phyloP scores from a whole-genome alignment of 2,113 vertebrate genomes.

The Parus major region DNA sequence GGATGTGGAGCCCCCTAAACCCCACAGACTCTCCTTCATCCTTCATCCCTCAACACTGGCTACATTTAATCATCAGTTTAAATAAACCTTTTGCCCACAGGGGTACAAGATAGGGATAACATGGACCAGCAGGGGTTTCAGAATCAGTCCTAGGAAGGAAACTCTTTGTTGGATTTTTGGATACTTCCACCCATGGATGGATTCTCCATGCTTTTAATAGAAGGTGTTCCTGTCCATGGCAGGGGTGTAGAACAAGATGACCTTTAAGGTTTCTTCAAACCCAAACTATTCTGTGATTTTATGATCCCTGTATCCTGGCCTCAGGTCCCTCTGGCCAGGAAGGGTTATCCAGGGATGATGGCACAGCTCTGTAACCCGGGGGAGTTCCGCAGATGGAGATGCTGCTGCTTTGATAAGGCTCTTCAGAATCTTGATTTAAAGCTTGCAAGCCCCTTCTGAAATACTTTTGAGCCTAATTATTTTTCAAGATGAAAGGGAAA shows the following conservation, averaged over 20 bases:
- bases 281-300: background rate
- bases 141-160: background rate
- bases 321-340: background rate
- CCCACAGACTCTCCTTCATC: background rate
- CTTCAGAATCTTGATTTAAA: slow-evolving; percentile 9
- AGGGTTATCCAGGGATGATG: background rate
- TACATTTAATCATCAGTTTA: background rate
- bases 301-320: background rate
- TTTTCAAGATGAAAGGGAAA: slow-evolving; percentile 2
- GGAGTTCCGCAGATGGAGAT: background rate
- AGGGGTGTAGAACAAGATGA: background rate
- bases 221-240: background rate
- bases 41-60: background rate
- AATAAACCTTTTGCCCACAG: background rate
- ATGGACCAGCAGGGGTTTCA: background rate
- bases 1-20: background rate
- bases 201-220: background rate
- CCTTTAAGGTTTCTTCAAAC: background rate
- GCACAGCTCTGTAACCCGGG: fast-evolving
- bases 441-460: background rate
- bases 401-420: background rate
- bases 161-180: background rate
- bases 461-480: background rate
- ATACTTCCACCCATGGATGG: background rate
- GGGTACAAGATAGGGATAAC: background rate